Conservation (phyloP, 2,797 vertebrate species). For the Gymnodraco acuticeps region DNA sequence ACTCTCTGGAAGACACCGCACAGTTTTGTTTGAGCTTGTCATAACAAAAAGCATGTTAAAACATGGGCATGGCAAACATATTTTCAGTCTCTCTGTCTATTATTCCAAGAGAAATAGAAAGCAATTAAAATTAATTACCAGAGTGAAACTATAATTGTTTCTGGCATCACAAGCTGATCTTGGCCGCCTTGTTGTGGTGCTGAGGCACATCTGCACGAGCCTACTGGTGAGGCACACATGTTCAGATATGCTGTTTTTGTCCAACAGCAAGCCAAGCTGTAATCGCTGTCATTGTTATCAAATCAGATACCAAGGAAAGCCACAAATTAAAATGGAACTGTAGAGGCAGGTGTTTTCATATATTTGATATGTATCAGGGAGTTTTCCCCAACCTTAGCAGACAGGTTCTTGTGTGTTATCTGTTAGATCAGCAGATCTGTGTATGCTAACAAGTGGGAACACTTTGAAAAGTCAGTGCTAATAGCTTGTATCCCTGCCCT, state of each 20-base stretch:
- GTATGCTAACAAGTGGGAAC: constrained; percentile 63
- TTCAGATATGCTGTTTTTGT: constrained; percentile 49
- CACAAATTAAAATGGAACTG: constrained; percentile 54
- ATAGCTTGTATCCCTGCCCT: constrained; percentile 64
- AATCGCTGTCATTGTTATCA: constrained; percentile 19
- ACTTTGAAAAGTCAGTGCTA: constrained; percentile 61
- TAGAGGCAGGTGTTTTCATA: constrained; percentile 51
- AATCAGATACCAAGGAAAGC: constrained; percentile 54
- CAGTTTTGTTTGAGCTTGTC: constrained; percentile 79
- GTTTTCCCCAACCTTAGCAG: constrained; percentile 52
- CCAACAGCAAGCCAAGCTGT: constrained; percentile 26
- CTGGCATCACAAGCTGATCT: constrained; percentile 74
- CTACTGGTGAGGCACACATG: constrained; percentile 47
- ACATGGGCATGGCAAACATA: constrained; percentile 70
- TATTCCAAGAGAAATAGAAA: constrained; percentile 73
- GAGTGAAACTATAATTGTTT: constrained; percentile 82
- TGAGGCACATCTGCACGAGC: constrained; percentile 72
- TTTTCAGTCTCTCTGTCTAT: constrained; percentile 48
- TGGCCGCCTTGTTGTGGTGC: constrained; percentile 67
- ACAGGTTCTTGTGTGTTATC: constrained; percentile 64
- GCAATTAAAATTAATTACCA: constrained; percentile 85
- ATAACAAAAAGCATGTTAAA: constrained; percentile 81
- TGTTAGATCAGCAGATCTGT: constrained; percentile 61
- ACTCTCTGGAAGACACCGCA: constrained; percentile 48
- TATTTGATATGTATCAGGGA: constrained; percentile 40